Percentiles rank a stretch among this genome's conserved stretches.
These are phyloP conservation scores for Ips nitidus DNA, from an alignment of 1,140 invertebrate genomes.

Conservation along the genomic window DNA sequence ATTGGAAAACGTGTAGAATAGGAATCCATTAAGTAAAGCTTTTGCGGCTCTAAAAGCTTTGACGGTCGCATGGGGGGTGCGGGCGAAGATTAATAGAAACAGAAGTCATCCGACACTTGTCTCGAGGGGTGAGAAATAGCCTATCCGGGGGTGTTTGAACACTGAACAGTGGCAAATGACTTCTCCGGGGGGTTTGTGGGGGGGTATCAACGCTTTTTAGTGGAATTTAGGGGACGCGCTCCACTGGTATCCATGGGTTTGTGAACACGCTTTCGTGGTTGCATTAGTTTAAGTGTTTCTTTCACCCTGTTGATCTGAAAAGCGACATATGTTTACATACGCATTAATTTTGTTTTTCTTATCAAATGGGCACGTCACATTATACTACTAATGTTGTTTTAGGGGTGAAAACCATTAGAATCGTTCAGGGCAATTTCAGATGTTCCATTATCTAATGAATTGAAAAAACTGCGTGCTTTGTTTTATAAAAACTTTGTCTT, in stretches of 20 bases:
- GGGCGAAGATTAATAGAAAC: constrained; percentile 28
- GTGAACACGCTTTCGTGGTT: constrained; percentile 14
- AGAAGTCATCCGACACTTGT: constrained; percentile 30
- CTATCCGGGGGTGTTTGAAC: constrained; percentile 28
- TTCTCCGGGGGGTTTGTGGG: constrained; percentile 12
- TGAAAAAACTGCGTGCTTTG: too few species aligned
- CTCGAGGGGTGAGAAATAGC: constrained; percentile 25
- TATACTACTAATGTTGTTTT: too few species aligned
- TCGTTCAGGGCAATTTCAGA: too few species aligned
- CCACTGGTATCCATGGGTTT: constrained; percentile 9
- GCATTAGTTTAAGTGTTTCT: constrained; percentile 18
- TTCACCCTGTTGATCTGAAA: too few species aligned
- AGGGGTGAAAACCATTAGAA: too few species aligned
- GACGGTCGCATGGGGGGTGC: constrained; percentile 3
- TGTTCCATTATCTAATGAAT: too few species aligned
- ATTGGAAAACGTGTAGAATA: too few species aligned
- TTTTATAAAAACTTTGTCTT: too few species aligned
- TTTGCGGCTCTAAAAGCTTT: not conserved
- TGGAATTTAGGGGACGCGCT: constrained; percentile 18
- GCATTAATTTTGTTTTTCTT: too few species aligned
- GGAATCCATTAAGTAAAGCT: not conserved
- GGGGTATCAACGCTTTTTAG: constrained; percentile 29
- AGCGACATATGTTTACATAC: too few species aligned
- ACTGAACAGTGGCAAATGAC: constrained; percentile 29
- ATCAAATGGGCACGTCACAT: too few species aligned